Evolutionary conservation across 2,797 vertebrate species (phyloP), one percentile per base, ranked within the genome.

Genomic region (Chaenodraco wilsoni): DNA sequence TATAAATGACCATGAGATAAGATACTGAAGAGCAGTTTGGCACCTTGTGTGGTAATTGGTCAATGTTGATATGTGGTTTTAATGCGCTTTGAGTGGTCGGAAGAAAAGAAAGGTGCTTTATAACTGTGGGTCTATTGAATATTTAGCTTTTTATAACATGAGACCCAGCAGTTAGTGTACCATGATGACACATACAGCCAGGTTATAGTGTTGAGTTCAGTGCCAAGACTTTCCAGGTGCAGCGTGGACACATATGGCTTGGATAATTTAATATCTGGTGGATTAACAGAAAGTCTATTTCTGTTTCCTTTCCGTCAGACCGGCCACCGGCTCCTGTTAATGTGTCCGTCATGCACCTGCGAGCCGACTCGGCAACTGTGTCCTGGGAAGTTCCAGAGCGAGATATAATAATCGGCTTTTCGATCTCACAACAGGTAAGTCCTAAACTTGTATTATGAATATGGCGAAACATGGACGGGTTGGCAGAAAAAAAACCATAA

Each of bases 361-460:
- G 96, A 89, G 95, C 97, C 16, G 96, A 99, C 93, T 98, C 97
- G 0, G 98, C 96, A 72, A 99, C 96, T 1, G 95, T 99, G 44
- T 97, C 96, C 74, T 99, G 98, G 98, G 98, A 99, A 27, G 96
- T 99, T 78, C 97, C 98, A 17, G 98, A 99, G 76, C 97, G 98
- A 82, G 98, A 99, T 0, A 88, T 97, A 78, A 95, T 99, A 92
- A 99, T 99, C 65, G 98, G 98, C 89, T 99, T 99, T 84, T 97
- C 97, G 56, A 97, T 99, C 87, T 96, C 96, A 15, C 98, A 99
- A 91, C 97, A 99, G 95, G 97, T 99, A 95, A 74, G 81, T 74
- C 15, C 46, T 17, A 19, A 55, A 45, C 9, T 16, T 70, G 3
- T 40, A 4, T 63, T 73, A 17, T 41, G 17, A 67, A 63, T 66